Conservation (phyloP, 2,797 vertebrate genomes). For the Setipinna tenuifilis region DNA sequence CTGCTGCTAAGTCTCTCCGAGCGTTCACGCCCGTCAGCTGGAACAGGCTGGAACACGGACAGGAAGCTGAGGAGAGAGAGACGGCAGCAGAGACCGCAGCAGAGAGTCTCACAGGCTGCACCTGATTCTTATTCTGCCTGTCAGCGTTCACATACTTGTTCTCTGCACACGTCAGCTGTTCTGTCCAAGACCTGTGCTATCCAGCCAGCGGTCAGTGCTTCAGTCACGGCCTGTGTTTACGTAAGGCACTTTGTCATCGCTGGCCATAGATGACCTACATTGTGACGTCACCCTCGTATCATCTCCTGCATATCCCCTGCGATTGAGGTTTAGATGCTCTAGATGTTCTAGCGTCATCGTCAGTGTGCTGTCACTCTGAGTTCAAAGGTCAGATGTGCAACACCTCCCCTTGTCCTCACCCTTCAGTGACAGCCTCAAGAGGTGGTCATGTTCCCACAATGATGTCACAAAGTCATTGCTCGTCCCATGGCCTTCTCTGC, state of each 20-base stretch:
- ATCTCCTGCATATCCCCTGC: not conserved
- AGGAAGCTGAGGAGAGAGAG: not conserved
- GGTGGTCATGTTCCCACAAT: not conserved
- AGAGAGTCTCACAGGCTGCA: not conserved
- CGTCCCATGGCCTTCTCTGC: not conserved
- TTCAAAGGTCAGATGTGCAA: not conserved
- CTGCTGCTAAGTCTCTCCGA: not conserved
- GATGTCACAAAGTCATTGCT: not conserved
- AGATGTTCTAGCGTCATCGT: not conserved
- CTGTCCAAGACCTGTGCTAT: not conserved
- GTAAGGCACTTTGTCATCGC: not conserved
- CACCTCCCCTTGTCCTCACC: not conserved
- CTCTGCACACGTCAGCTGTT: not conserved
- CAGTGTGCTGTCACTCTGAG: not conserved
- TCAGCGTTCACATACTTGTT: not conserved
- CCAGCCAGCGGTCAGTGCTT: not conserved
- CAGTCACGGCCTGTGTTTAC: not conserved
- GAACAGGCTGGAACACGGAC: not conserved
- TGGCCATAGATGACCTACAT: not conserved
- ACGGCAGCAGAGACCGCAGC: not conserved
- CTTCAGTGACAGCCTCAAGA: not conserved
- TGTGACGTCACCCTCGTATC: not conserved
- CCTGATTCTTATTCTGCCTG: constrained; percentile 10
- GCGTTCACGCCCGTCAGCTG: not conserved
- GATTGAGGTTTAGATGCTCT: not conserved